A percentile compares a stretch with the other conserved stretches of the same genome.
Evolutionary conservation across 2,113 vertebrate genomes (phyloP).

Genomic region (Typhlomys cinereus): DNA sequence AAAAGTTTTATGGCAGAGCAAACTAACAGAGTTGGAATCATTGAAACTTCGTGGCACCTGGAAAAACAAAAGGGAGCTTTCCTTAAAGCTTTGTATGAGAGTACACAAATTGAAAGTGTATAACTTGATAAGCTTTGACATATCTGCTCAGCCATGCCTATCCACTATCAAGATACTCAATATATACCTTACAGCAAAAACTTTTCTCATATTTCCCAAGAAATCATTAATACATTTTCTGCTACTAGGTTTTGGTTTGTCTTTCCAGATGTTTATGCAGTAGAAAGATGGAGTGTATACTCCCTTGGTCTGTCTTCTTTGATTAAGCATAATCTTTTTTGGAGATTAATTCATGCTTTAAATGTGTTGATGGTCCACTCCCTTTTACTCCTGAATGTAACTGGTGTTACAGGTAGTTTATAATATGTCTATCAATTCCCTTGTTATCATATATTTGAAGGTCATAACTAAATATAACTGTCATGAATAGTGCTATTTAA

Average conservation of each 20-base stretch:
- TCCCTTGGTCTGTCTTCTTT: background rate
- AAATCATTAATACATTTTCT: background rate
- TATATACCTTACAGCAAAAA: background rate
- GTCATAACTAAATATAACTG: background rate
- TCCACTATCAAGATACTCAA: background rate
- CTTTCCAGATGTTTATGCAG: background rate
- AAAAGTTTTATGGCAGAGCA: background rate
- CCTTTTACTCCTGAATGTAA: background rate
- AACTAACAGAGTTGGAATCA: conserved; percentile 22
- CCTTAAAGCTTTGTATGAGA: background rate
- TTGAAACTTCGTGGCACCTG: background rate
- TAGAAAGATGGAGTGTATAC: background rate
- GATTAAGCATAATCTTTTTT: background rate
- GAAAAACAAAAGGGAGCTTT: background rate
- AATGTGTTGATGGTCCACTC: background rate
- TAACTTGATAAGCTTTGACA: background rate
- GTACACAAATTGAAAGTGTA: background rate
- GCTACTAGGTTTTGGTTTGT: background rate
- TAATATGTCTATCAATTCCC: background rate
- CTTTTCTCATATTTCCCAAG: too few species aligned
- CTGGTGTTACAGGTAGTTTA: background rate
- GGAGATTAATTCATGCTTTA: background rate
- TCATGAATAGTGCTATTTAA: background rate
- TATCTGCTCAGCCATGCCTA: background rate
- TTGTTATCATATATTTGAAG: background rate